Conservation (phyloP, 1,140 invertebrate species). For the Lethocerus indicus region DNA sequence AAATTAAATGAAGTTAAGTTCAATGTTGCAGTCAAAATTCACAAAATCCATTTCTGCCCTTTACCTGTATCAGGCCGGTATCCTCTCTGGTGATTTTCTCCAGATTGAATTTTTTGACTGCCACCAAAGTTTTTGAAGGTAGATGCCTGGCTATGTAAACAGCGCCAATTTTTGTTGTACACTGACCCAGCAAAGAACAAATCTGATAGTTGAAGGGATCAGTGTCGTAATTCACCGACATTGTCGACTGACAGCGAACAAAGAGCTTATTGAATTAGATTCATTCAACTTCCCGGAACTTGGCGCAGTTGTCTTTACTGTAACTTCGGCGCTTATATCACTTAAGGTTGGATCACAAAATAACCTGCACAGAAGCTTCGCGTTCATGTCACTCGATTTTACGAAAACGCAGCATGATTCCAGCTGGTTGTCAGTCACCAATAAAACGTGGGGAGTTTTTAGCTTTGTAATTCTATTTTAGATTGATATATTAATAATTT, state of each 20-base stretch:
- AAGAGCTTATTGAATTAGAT: too few relatives aligned
- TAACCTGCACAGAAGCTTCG: too few relatives aligned
- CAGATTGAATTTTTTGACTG: constrained; percentile 56
- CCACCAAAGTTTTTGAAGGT: constrained; percentile 45
- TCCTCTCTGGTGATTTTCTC: constrained; percentile 46
- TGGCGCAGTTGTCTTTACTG: too few relatives aligned
- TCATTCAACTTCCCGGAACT: too few relatives aligned
- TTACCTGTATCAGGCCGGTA: constrained; percentile 44
- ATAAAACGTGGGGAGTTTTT: too few relatives aligned
- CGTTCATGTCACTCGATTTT: too few relatives aligned
- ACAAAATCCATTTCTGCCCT: neutral
- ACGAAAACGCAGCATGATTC: too few relatives aligned
- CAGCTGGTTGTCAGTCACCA: too few relatives aligned
- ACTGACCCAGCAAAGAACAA: constrained; percentile 39
- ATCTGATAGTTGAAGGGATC: constrained; percentile 22
- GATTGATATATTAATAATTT: too few relatives aligned
- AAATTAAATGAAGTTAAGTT: constrained; percentile 19
- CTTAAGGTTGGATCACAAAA: too few relatives aligned
- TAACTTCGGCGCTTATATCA: too few relatives aligned
- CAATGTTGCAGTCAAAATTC: constrained; percentile 1
- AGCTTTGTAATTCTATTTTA: too few relatives aligned
- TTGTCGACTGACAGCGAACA: neutral
- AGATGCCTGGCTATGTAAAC: constrained; percentile 49
- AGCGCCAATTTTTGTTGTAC: constrained; percentile 43
- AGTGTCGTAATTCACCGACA: constrained; percentile 19